Percentiles rank a stretch among this genome's conserved stretches.
Conservation (phyloP, 2,113 vertebrate genomes). For the Thunnus thynnus region DNA sequence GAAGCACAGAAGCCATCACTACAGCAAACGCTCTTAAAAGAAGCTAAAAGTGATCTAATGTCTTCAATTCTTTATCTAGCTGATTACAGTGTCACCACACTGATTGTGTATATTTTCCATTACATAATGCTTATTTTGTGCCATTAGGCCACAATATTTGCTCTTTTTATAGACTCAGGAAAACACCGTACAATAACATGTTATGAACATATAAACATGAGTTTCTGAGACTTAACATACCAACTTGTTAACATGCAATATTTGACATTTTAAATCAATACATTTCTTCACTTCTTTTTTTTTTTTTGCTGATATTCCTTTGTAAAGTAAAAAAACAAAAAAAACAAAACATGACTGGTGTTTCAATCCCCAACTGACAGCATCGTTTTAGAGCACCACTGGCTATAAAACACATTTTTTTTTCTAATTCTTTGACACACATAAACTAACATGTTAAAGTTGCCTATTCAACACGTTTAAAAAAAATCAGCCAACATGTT, state of each 20-base stretch:
- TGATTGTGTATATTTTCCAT: not conserved
- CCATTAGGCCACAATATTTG: not conserved
- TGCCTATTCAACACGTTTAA: constrained; percentile 2
- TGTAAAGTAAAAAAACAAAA: not conserved
- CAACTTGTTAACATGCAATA: constrained; percentile 44
- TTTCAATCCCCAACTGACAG: not conserved
- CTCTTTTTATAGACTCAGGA: constrained; percentile 26
- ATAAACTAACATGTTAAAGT: constrained; percentile 30
- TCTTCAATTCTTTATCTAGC: constrained; percentile 10
- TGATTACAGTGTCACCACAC: constrained; percentile 16
- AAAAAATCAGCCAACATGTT: constrained; percentile 27
- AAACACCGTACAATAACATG: constrained; percentile 42
- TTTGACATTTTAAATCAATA: constrained; percentile 24
- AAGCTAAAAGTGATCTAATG: constrained; percentile 14
- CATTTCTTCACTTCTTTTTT: constrained; percentile 8
- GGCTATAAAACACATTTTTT: not conserved
- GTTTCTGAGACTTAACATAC: constrained; percentile 14
- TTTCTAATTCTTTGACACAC: constrained; percentile 2
- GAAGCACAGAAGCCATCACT: constrained; percentile 15
- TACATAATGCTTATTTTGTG: constrained; percentile 5
- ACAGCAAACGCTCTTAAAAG: constrained; percentile 1
- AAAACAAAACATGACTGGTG: not conserved
- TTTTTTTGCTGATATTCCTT: not conserved
- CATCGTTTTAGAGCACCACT: constrained; percentile 1
- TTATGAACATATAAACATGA: constrained; percentile 32